These are phyloP conservation scores for Candidula unifasciata DNA, from an alignment of 2,888 invertebrate species.

Conservation along the genomic window DNA sequence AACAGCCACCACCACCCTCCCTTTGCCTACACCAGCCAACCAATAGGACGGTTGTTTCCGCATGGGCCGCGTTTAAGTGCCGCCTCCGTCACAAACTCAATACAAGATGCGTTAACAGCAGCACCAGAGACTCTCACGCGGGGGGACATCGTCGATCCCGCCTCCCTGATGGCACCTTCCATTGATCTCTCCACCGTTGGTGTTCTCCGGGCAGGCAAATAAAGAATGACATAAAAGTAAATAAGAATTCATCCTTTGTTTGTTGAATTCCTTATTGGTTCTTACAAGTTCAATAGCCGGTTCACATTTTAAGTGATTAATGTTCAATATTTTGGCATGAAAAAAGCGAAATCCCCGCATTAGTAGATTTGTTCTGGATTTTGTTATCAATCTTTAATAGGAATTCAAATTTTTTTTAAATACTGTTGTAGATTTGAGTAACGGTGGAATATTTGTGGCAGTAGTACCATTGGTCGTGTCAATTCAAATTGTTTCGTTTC, in stretches of 20 bases:
- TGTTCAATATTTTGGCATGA: no score
- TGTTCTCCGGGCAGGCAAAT: neutral
- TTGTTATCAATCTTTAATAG: no score
- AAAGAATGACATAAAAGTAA: constrained; percentile 20
- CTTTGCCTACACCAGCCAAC: constrained; percentile 13
- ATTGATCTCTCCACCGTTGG: neutral
- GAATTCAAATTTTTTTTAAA: no score
- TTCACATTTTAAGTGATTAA: no score
- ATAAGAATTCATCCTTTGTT: constrained; percentile 8
- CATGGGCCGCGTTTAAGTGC: neutral
- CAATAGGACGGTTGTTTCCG: constrained; percentile 29
- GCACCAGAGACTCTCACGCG: constrained; percentile 23
- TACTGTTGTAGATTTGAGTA: no score
- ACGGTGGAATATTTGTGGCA: no score
- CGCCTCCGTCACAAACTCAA: constrained; percentile 13
- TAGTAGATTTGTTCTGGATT: no score
- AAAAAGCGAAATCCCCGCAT: no score
- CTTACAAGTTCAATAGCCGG: no score
- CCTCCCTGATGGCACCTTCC: constrained; percentile 1
- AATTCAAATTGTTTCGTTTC: no score
- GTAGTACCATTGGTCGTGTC: no score
- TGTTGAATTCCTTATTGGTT: neutral
- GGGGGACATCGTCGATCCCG: neutral
- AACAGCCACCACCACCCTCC: neutral
- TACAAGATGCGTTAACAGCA: constrained; percentile 30